phyloP scores from a whole-genome alignment of 2,113 vertebrate genomes.

The Cyanocitta stelleri region DNA sequence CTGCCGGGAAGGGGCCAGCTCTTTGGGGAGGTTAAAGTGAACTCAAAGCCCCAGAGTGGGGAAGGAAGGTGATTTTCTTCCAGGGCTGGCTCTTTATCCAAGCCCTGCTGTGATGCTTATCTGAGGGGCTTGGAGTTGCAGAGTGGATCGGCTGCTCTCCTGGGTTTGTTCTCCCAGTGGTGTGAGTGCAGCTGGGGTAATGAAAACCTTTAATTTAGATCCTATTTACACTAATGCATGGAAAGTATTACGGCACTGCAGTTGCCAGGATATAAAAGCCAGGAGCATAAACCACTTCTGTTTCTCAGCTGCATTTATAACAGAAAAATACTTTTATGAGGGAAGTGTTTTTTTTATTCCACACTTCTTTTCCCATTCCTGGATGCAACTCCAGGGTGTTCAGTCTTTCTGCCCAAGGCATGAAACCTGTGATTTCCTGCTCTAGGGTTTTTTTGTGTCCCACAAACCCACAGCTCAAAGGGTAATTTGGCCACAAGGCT shows the following conservation, averaged over 20 bases:
- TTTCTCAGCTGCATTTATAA: not conserved
- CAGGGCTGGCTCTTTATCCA: not conserved
- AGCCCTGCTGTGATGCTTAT: rapidly evolving
- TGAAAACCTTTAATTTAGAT: not conserved
- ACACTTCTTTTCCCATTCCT: not conserved
- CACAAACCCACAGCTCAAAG: not conserved
- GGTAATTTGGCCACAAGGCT: not conserved
- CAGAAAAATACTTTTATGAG: not conserved
- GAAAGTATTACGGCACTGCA: not conserved
- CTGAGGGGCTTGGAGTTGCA: not conserved
- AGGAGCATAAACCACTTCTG: not conserved
- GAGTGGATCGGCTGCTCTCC: not conserved
- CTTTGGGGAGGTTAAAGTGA: not conserved
- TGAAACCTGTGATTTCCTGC: not conserved
- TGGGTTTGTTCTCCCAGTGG: rapidly evolving
- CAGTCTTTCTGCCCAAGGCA: not conserved
- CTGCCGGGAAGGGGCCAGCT: rapidly evolving
- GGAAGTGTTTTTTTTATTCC: not conserved
- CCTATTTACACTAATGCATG: not conserved
- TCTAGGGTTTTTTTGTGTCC: not conserved
- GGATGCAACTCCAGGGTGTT: not conserved
- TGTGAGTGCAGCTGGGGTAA: not conserved
- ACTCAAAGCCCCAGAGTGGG: not conserved
- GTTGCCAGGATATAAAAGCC: not conserved
- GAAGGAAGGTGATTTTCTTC: not conserved